Percentiles rank a stretch among this genome's conserved stretches.
Conservation (phyloP, 2,888 invertebrate genomes). For the Agrilus biguttatus region DNA sequence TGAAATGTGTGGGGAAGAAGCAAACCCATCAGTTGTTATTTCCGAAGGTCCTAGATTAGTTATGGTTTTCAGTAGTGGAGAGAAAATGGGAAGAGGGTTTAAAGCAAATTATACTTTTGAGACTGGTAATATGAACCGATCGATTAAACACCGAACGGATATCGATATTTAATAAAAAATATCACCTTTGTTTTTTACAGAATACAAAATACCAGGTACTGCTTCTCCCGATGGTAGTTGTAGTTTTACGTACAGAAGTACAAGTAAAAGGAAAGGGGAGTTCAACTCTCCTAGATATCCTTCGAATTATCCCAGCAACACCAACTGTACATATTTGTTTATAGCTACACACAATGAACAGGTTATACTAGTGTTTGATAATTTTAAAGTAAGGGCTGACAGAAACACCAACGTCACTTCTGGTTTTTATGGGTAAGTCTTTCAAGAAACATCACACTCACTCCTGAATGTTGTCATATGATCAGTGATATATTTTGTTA, state of each 20-base stretch:
- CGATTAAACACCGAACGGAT: background rate
- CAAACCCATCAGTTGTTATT: constrained; percentile 63
- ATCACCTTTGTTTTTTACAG: constrained; percentile 32
- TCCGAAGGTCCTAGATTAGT: constrained; percentile 88
- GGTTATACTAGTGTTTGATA: constrained; percentile 80
- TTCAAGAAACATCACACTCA: background rate
- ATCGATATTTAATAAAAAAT: background rate
- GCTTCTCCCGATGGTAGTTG: constrained; percentile 86
- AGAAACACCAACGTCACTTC: constrained; percentile 56
- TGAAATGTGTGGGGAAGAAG: constrained; percentile 74
- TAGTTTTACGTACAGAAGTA: constrained; percentile 80
- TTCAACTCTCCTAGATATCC: constrained; percentile 95
- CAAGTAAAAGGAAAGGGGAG: constrained; percentile 75
- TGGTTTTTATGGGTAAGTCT: constrained; percentile 55
- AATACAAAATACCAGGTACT: constrained; percentile 88
- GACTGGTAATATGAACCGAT: constrained; percentile 60
- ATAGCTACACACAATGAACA: constrained; percentile 76
- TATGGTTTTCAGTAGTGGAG: constrained; percentile 90
- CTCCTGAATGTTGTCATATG: too few species aligned
- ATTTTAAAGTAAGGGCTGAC: constrained; percentile 78
- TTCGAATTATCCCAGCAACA: constrained; percentile 89
- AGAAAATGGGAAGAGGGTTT: constrained; percentile 79
- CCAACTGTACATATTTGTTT: constrained; percentile 88
- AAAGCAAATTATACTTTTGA: constrained; percentile 77
- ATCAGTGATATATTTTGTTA: too few species aligned